These are phyloP conservation scores for Gonatopus flavifemur DNA, from an alignment of 1,140 invertebrate genomes.

Conservation along the genomic window DNA sequence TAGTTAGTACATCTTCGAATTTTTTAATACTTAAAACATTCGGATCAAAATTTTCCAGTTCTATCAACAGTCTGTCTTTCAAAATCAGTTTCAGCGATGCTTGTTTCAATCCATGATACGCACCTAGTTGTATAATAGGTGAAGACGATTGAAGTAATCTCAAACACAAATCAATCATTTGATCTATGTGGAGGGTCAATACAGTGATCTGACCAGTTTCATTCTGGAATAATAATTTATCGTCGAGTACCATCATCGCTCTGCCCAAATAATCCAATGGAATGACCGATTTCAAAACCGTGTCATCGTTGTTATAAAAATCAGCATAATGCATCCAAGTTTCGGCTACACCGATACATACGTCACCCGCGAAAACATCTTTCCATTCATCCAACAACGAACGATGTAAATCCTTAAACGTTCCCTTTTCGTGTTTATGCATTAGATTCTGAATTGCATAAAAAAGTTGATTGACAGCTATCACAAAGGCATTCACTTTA, in stretches of 20 bases:
- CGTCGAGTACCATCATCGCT: slow-evolving; percentile 42
- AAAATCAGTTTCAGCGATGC: slow-evolving; percentile 50
- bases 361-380: slow-evolving; percentile 59
- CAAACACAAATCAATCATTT: slow-evolving; percentile 40
- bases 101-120: slow-evolving; percentile 52
- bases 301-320: slow-evolving; percentile 31
- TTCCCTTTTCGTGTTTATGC: slow-evolving; percentile 50
- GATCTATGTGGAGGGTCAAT: slow-evolving; percentile 18
- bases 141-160: slow-evolving; percentile 47
- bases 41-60: slow-evolving; percentile 53
- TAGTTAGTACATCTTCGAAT: slow-evolving; percentile 59
- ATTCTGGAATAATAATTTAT: slow-evolving; percentile 33
- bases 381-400: slow-evolving; percentile 64
- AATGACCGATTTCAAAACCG: slow-evolving; percentile 27
- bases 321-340: slow-evolving; percentile 55
- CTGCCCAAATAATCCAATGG: slow-evolving; percentile 41
- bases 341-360: slow-evolving; percentile 57
- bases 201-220: slow-evolving; percentile 1
- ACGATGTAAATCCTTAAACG: slow-evolving; percentile 51
- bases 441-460: slow-evolving; percentile 54
- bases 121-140: slow-evolving; percentile 54
- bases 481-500: slow-evolving; percentile 57
- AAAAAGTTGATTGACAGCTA: slow-evolving; percentile 59
- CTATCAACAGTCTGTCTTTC: slow-evolving; percentile 45
- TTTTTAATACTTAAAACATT: slow-evolving; percentile 45